Evolutionary conservation across 1,140 invertebrate genomes (phyloP).

Genomic region (Conus betulinus): DNA sequence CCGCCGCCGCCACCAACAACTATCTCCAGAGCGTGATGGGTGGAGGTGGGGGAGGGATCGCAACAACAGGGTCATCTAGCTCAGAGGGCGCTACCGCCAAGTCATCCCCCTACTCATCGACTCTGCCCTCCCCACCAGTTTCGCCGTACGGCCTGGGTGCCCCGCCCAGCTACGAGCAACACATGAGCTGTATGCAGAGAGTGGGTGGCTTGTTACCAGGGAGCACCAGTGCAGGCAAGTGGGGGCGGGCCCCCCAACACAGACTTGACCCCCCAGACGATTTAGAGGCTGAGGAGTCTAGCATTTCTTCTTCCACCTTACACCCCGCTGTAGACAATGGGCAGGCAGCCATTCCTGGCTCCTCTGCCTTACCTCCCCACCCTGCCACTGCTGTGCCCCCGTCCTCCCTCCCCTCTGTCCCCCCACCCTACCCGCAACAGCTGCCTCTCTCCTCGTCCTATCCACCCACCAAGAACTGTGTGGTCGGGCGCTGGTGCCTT

Average conservation of each 20-base stretch:
- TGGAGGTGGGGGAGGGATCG: not conserved
- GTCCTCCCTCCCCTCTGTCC: slow-evolving; percentile 7
- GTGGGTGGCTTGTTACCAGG: slow-evolving; percentile 33
- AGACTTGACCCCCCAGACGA: slow-evolving; percentile 37
- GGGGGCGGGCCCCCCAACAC: slow-evolving; percentile 25
- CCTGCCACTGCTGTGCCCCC: not conserved
- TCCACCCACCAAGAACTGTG: slow-evolving; percentile 18
- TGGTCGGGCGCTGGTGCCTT: slow-evolving; percentile 3
- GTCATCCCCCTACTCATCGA: slow-evolving; percentile 87
- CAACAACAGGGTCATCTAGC: slow-evolving; percentile 30
- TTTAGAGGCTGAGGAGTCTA: slow-evolving; percentile 40
- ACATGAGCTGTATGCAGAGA: slow-evolving; percentile 63
- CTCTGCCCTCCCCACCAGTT: slow-evolving; percentile 83
- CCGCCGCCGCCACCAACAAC: slow-evolving; percentile 61
- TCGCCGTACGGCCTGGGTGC: slow-evolving; percentile 80
- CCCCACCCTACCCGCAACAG: slow-evolving; percentile 19
- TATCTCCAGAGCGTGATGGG: slow-evolving; percentile 68
- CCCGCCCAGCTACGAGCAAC: slow-evolving; percentile 72
- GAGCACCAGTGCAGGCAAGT: slow-evolving; percentile 17
- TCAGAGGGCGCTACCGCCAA: slow-evolving; percentile 50
- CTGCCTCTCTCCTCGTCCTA: not conserved
- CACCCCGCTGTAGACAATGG: not conserved
- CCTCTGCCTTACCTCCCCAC: not conserved
- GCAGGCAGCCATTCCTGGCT: not conserved
- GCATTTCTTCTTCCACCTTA: slow-evolving; percentile 18